Percentiles rank a stretch among this genome's conserved stretches.
Conservation (phyloP, 2,797 vertebrate genomes). For the Acanthurus tractus region DNA sequence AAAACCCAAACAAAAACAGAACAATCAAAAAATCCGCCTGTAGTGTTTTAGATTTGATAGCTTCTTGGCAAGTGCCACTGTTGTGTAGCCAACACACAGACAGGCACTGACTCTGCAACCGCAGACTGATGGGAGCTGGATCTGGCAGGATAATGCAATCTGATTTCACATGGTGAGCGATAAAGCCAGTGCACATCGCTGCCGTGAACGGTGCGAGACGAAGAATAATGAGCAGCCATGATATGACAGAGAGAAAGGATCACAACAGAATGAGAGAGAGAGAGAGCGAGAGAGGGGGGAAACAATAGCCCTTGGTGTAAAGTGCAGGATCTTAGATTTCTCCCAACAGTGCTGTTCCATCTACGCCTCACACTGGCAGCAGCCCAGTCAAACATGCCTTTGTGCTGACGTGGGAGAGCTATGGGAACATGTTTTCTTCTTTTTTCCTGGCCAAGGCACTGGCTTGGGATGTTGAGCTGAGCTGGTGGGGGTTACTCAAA, state of each 20-base stretch:
- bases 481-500: conserved; percentile 63
- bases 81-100: conserved; percentile 35
- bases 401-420: conserved; percentile 81
- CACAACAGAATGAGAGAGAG: not conserved
- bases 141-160: conserved; percentile 52
- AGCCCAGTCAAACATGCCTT: conserved; percentile 82
- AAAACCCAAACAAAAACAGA: conserved; percentile 49
- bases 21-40: conserved; percentile 56
- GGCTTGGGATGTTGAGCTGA: conserved; percentile 52
- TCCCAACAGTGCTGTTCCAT: conserved; percentile 60
- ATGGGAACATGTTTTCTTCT: conserved; percentile 77
- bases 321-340: conserved; percentile 73
- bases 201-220: conserved; percentile 35
- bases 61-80: conserved; percentile 54
- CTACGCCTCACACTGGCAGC: conserved; percentile 71
- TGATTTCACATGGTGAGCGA: conserved; percentile 59
- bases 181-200: conserved; percentile 48
- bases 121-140: conserved; percentile 44
- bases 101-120: conserved; percentile 43
- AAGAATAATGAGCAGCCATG: conserved; percentile 42
- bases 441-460: conserved; percentile 62
- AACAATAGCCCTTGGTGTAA: conserved; percentile 70
- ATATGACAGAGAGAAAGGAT: conserved; percentile 29
- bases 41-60: conserved; percentile 47
- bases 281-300: conserved; percentile 18